Evolutionary conservation across 2,113 vertebrate genomes (phyloP).

Genomic region (Zonotrichia leucophrys): DNA sequence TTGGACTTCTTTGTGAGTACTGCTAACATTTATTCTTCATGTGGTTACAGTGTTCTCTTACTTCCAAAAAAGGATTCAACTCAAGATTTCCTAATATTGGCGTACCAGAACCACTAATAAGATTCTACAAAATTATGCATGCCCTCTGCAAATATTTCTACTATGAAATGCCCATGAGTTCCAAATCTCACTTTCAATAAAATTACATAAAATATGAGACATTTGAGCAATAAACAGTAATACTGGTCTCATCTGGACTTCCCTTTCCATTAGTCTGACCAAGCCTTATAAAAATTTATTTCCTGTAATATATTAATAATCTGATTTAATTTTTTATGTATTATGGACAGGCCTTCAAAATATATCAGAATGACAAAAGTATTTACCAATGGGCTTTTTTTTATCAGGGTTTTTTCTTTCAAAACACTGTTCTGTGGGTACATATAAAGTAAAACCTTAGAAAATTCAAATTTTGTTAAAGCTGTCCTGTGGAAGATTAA

Average conservation of each 20-base stretch:
- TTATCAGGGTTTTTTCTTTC: neutral
- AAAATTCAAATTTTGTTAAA: neutral
- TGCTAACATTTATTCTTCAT: neutral
- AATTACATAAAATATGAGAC: neutral
- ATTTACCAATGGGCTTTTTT: neutral
- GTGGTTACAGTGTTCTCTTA: neutral
- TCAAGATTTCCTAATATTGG: neutral
- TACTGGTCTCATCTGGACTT: neutral
- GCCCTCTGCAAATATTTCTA: neutral
- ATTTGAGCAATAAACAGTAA: neutral
- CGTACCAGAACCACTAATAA: neutral
- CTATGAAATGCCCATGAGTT: neutral
- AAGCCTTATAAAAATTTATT: neutral
- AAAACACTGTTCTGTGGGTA: neutral
- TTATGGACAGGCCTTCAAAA: neutral
- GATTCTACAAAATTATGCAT: neutral
- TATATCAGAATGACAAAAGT: neutral
- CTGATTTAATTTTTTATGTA: neutral
- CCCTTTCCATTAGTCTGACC: neutral
- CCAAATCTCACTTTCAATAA: neutral
- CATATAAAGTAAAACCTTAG: neutral
- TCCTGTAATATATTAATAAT: neutral
- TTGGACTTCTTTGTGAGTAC: neutral
- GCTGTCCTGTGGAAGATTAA: neutral
- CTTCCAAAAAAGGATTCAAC: neutral